Evolutionary conservation across 1,140 invertebrate species (phyloP).

Genomic region (Acyrthosiphon pisum): DNA sequence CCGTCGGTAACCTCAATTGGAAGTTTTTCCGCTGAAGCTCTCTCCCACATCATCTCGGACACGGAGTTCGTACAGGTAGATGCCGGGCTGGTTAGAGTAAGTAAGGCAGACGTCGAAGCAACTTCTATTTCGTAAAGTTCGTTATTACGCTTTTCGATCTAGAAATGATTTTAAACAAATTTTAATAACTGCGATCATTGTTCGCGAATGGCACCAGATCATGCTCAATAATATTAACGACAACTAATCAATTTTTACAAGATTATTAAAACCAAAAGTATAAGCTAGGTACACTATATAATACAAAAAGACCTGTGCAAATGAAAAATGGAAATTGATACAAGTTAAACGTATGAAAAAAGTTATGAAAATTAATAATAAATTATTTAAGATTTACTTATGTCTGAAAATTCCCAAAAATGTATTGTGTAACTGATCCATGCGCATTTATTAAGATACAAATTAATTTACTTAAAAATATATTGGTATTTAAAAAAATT

Average conservation of each 20-base stretch:
- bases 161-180: not conserved
- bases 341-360: too few relatives aligned
- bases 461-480: too few relatives aligned
- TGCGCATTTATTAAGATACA: too few relatives aligned
- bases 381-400: too few relatives aligned
- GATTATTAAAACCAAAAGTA: not conserved
- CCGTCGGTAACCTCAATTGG: not conserved
- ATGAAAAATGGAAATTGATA: too few relatives aligned
- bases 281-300: too few relatives aligned
- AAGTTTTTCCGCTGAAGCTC: conserved; percentile 19
- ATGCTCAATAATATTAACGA: not conserved
- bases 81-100: not conserved
- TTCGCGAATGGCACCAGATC: not conserved
- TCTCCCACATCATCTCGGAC: conserved; percentile 36
- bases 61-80: not conserved
- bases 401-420: too few relatives aligned
- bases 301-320: too few relatives aligned
- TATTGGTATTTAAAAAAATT: too few relatives aligned
- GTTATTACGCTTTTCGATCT: conserved; percentile 22
- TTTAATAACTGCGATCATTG: not conserved
- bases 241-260: not conserved
- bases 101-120: not conserved
- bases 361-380: too few relatives aligned
- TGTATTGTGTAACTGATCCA: too few relatives aligned
- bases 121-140: not conserved